Percentiles rank a stretch among this genome's conserved stretches.
phyloP scores from a whole-genome alignment of 92 coral and sea anemone species.

The Epizoanthus rinbou region DNA sequence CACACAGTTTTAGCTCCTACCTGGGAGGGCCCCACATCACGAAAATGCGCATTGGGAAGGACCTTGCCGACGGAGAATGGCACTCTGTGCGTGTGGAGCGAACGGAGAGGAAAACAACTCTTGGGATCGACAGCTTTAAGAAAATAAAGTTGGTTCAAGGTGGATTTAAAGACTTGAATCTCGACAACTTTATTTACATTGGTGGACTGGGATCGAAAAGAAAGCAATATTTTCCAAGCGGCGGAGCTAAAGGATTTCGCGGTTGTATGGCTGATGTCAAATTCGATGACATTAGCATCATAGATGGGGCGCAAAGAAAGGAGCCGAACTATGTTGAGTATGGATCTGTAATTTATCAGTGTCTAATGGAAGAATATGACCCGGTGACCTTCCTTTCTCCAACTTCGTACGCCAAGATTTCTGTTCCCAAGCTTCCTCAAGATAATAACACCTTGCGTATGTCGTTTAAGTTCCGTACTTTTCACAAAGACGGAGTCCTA shows the following conservation, averaged over 20 bases:
- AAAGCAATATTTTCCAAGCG: conserved; percentile 4
- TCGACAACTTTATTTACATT: conserved; percentile 61
- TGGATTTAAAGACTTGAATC: conserved; percentile 48
- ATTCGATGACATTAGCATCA: conserved; percentile 58
- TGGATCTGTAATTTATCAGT: conserved; percentile 63
- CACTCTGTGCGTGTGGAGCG: conserved; percentile 72
- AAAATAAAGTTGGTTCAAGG: conserved; percentile 47
- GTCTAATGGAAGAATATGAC: conserved; percentile 62
- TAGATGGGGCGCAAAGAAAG: conserved; percentile 49
- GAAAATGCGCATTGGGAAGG: conserved; percentile 55
- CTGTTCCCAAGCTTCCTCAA: conserved; percentile 63
- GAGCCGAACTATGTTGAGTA: conserved; percentile 28
- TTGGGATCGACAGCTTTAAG: conserved; percentile 51
- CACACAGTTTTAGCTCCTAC: conserved; percentile 54
- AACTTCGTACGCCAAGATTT: conserved; percentile 59
- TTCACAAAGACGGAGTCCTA: conserved; percentile 70
- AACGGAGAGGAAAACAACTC: conserved; percentile 42
- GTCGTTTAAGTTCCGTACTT: conserved; percentile 87
- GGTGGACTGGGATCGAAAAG: conserved; percentile 69
- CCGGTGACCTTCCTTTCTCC: conserved; percentile 72
- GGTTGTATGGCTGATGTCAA: conserved; percentile 77
- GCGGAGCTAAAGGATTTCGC: conserved; percentile 51
- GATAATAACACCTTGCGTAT: conserved; percentile 76
- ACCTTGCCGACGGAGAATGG: conserved; percentile 81
- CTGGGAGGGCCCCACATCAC: conserved; percentile 64